Evolutionary conservation across 2,113 vertebrate species (phyloP), one percentile per base, ranked within the genome.

Genomic region (Crotophaga sulcirostris): DNA sequence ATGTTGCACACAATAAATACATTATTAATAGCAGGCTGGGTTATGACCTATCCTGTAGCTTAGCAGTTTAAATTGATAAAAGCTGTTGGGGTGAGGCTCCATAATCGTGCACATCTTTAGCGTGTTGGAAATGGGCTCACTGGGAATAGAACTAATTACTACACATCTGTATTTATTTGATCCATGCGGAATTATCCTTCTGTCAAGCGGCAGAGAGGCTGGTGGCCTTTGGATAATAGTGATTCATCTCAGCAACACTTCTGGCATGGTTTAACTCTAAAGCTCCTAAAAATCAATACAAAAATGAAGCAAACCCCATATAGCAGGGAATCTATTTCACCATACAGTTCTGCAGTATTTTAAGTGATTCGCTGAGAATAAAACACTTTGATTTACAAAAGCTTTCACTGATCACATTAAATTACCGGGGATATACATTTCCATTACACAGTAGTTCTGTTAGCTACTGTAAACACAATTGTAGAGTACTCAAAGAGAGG

Each of bases 161-260:
- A 98, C 99, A 99, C 99, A 99, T 99, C 99, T 99, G 99, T 99
- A 99, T 99, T 99, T 99, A 99, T 99, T 99, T 99, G 99, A 99
- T 99, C 99, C 99, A 97, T 93, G 96, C 95, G 98, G 99, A 99
- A 99, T 99, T 99, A 98, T 99, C 99, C 99, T 99, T 99, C 99
- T 99, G 99, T 99, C 98, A 99, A 98, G 98, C 98, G 98, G 98
- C 98, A 98, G 98, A 98, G 98, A 98, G 95, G 98, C 99, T 99
- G 98, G 97, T 98, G 98, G 98, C 98, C 98, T 98, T 98, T 98
- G 98, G 98, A 98, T 98, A 98, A 98, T 97, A 98, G 99, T 98
- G 98, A 99, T 99, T 99, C 99, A 99, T 99, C 98, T 99, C 98
- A 97, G 98, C 98, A 98, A 98, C 99, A 98, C 98, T 98, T 98